Evolutionary conservation across 2,797 vertebrate genomes (phyloP).

Genomic region (Micromesistius poutassou): DNA sequence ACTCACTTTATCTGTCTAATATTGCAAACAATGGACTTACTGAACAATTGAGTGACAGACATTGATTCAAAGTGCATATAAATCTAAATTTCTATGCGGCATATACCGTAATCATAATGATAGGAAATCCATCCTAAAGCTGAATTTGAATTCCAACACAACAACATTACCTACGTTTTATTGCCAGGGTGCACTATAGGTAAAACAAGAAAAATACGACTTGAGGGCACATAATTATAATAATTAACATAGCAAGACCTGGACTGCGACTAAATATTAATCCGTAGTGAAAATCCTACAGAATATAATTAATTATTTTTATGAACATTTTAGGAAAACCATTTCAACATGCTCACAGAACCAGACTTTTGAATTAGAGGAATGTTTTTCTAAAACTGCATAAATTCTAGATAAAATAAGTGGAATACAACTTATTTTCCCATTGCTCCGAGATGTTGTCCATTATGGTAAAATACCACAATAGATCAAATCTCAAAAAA

Average conservation of each 20-base stretch:
- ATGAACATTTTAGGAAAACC: too few relatives aligned
- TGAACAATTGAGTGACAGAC: not conserved
- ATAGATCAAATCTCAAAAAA: not conserved
- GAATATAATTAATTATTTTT: too few relatives aligned
- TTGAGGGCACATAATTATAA: not conserved
- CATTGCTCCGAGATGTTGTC: too few relatives aligned
- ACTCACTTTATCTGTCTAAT: not conserved
- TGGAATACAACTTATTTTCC: too few relatives aligned
- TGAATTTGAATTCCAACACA: not conserved
- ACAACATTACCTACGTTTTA: not conserved
- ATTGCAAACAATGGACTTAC: not conserved
- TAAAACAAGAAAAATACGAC: too few relatives aligned
- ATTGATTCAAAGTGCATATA: not conserved
- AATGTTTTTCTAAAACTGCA: too few relatives aligned
- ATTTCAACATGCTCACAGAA: too few relatives aligned
- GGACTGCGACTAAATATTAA: not conserved
- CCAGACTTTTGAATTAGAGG: too few relatives aligned
- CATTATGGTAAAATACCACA: not conserved
- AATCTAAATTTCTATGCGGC: not conserved
- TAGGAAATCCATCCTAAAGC: not conserved
- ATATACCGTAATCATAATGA: not conserved
- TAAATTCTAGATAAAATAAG: too few relatives aligned
- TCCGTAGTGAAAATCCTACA: too few relatives aligned
- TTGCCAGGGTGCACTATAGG: not conserved
- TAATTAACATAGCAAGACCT: not conserved